A percentile compares a stretch with the other conserved stretches of the same genome.
Evolutionary conservation across 2,113 vertebrate genomes (phyloP).

Genomic region (Cryptomyrus ogoouensis): DNA sequence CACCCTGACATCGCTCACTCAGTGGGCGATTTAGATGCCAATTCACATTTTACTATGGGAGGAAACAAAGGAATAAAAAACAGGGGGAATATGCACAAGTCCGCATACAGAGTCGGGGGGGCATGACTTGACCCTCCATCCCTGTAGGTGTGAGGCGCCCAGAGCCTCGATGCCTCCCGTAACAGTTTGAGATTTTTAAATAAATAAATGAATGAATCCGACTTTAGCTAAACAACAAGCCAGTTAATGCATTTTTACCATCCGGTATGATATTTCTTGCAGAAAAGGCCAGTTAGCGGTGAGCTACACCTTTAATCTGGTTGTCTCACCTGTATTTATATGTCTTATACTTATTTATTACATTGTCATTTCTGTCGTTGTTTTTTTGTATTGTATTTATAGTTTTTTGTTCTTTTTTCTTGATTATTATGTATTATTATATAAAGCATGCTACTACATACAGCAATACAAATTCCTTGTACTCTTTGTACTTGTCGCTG

Average conservation of each 20-base stretch:
- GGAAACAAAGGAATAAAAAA: background rate
- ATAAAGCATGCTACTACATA: background rate
- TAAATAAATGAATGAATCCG: background rate
- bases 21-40: background rate
- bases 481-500: background rate
- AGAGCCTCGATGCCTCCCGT: background rate
- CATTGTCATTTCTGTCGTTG: background rate
- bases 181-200: background rate
- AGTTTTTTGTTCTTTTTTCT: background rate
- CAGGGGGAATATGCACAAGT: background rate
- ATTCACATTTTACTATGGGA: background rate
- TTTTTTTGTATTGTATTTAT: background rate
- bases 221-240: background rate
- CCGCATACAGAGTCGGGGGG: background rate
- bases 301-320: background rate
- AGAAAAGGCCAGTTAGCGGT: background rate
- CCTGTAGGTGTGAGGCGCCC: too few species aligned
- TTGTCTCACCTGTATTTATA: background rate
- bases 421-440: background rate
- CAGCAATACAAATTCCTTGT: background rate
- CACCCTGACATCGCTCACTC: background rate
- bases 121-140: background rate
- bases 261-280: background rate
- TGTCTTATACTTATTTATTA: background rate
- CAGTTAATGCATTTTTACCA: too few species aligned